These are phyloP conservation scores for Neodon shergylaensis DNA, from an alignment of 2,113 vertebrate species.

Conservation along the genomic window DNA sequence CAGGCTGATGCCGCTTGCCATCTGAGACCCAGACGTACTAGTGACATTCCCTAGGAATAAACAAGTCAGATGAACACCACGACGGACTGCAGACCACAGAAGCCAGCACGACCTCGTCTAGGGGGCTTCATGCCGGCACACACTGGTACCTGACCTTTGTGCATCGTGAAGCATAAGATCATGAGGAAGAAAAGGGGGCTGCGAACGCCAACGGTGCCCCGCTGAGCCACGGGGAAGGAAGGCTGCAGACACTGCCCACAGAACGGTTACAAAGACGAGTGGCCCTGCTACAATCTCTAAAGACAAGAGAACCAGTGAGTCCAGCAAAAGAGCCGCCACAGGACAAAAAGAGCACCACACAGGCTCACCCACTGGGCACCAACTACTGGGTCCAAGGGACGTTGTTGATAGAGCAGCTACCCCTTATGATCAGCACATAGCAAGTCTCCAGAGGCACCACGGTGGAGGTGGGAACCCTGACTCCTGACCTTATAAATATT, in stretches of 20 bases:
- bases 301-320: neutral
- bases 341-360: neutral
- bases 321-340: neutral
- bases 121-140: neutral
- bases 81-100: constrained; percentile 7
- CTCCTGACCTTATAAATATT: neutral
- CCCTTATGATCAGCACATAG: neutral
- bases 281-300: accelerated
- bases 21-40: constrained; percentile 94
- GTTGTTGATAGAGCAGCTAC: accelerated
- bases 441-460: accelerated
- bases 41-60: constrained; percentile 91
- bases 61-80: constrained; percentile 80
- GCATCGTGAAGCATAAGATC: accelerated
- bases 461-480: accelerated
- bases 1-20: constrained; percentile 94
- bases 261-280: accelerated
- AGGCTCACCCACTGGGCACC: accelerated
- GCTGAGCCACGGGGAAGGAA: neutral
- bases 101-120: neutral
- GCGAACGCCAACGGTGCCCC: accelerated
- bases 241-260: accelerated
- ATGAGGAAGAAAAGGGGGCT: accelerated
- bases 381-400: accelerated
- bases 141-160: neutral